phyloP scores from a whole-genome alignment of 2,888 invertebrate species.

The Drosophila incognita region DNA sequence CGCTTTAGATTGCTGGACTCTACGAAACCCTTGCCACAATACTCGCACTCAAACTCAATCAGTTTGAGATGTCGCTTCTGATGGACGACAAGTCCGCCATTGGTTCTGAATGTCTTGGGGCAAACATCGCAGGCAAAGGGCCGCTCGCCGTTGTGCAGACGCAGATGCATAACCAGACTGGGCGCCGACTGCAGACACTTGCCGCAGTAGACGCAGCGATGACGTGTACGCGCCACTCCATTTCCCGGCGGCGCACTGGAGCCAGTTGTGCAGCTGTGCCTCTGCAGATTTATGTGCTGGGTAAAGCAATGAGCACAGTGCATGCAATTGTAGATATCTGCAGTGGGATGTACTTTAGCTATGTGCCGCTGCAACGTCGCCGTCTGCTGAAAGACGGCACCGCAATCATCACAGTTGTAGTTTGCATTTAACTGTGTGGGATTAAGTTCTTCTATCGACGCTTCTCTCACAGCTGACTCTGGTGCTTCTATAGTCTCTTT shows the following conservation, averaged over 20 bases:
- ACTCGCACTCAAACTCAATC: slow-evolving; percentile 66
- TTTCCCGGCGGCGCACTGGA: not conserved
- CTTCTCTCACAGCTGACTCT: not conserved
- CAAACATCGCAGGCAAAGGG: slow-evolving; percentile 81
- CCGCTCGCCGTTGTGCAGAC: slow-evolving; percentile 81
- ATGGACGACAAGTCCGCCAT: slow-evolving; percentile 77
- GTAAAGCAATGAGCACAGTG: slow-evolving; percentile 65
- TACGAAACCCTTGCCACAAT: slow-evolving; percentile 78
- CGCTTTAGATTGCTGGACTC: slow-evolving; percentile 81
- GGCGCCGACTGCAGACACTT: slow-evolving; percentile 65
- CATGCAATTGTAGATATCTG: slow-evolving; percentile 45
- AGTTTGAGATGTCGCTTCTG: slow-evolving; percentile 74
- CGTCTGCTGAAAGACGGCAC: slow-evolving; percentile 76
- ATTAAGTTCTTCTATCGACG: not conserved
- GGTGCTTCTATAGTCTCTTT: not conserved
- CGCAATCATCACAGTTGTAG: slow-evolving; percentile 77
- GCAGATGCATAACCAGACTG: slow-evolving; percentile 76
- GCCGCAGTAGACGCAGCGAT: slow-evolving; percentile 72
- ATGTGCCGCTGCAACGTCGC: slow-evolving; percentile 77
- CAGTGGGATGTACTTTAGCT: slow-evolving; percentile 40
- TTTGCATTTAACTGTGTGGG: not conserved
- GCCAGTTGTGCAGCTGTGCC: slow-evolving; percentile 38
- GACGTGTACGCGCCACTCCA: slow-evolving; percentile 65
- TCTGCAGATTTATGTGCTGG: slow-evolving; percentile 30
- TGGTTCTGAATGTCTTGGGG: slow-evolving; percentile 81